Conservation (phyloP, 2,888 invertebrate genomes). For the Macaria liturata region DNA sequence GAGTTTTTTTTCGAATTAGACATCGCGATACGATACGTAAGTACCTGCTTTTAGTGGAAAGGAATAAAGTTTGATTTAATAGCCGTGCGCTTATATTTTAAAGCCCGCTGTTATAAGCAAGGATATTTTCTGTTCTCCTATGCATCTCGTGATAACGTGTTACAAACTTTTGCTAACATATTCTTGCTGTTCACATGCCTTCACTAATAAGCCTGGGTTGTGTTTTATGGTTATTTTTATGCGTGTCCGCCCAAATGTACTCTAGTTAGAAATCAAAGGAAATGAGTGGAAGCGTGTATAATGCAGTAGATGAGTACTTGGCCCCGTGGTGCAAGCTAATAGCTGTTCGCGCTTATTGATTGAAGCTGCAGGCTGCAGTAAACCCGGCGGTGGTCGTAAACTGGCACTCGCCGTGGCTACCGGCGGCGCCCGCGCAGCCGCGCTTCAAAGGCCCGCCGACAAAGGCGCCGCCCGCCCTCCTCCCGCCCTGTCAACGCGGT, state of each 20-base stretch:
- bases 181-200: too few relatives aligned
- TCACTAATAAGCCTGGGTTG: too few relatives aligned
- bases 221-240: too few relatives aligned
- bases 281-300: conserved; percentile 44
- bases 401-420: conserved; percentile 69
- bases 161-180: too few relatives aligned
- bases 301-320: conserved; percentile 44
- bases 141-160: too few relatives aligned
- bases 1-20: conserved; percentile 15
- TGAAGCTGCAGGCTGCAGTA: conserved; percentile 67
- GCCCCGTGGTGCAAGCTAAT: conserved; percentile 53
- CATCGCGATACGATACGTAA: too few relatives aligned
- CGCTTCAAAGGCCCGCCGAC: conserved; percentile 71
- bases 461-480: conserved; percentile 60
- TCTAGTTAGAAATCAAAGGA: conserved; percentile 35
- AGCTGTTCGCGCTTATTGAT: conserved; percentile 62
- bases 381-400: conserved; percentile 75
- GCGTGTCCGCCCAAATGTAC: conserved; percentile 7
- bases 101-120: too few relatives aligned
- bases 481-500: conserved; percentile 76
- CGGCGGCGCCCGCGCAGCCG: conserved; percentile 72
- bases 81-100: too few relatives aligned
- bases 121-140: too few relatives aligned
- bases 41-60: too few relatives aligned
- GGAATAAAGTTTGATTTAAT: too few relatives aligned